A percentile compares a stretch with the other conserved stretches of the same genome.
Evolutionary conservation across 2,113 vertebrate genomes (phyloP).

Genomic region (Rhabdornis inornatus): DNA sequence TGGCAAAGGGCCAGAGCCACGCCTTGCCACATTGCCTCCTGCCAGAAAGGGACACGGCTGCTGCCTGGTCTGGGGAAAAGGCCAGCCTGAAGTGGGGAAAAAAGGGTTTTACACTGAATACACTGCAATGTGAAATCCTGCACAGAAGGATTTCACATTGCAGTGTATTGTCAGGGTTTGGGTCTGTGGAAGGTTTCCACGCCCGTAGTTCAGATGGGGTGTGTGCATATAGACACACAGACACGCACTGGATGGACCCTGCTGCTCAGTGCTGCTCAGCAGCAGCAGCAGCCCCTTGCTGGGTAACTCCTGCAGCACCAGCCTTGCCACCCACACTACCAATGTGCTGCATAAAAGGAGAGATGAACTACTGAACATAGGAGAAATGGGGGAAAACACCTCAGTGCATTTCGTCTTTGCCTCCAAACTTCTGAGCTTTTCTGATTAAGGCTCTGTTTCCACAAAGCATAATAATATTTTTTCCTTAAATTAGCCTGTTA

Average conservation of each 20-base stretch:
- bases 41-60: not conserved
- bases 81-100: rapidly evolving
- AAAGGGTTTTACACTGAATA: not conserved
- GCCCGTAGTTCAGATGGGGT: no score
- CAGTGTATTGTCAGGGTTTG: no score
- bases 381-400: not conserved
- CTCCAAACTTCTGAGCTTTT: not conserved
- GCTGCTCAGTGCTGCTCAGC: not conserved
- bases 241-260: not conserved
- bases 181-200: not conserved
- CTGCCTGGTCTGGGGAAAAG: not conserved
- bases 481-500: not conserved
- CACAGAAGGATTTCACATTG: no score
- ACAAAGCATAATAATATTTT: not conserved
- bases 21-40: not conserved
- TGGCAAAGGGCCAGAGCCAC: not conserved
- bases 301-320: not conserved
- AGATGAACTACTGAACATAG: not conserved
- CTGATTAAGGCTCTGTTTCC: not conserved
- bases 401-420: not conserved
- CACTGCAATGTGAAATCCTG: not conserved
- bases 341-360: not conserved
- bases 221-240: not conserved
- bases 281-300: not conserved
- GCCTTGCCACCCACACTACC: not conserved